Base-by-base conservation (phyloP, 2,888 invertebrate species). In the Hesperia comma region DNA sequence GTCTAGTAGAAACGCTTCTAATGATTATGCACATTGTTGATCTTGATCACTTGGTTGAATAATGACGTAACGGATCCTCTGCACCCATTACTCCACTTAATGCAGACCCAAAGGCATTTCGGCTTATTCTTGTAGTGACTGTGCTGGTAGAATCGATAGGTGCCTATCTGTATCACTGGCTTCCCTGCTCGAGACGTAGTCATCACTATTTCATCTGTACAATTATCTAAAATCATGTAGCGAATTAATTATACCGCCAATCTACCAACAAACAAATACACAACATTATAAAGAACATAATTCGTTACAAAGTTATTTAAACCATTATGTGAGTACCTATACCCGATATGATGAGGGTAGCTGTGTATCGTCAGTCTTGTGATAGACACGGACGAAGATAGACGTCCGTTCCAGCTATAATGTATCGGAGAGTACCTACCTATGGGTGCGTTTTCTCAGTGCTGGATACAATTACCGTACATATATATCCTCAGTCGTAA, bases 91-190 rank as follows among this genome's bases (percentile, higher is more conserved):
- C 73, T 69, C 70, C 76, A 71, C 54, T 78, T 78, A 17, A 76
- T 75, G 57, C 82, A 83, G 4, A 73, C 70, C 83, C 82, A 83
- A 55, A 72, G 69, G 85, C 85, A 87, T 5, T 75, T 75, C 0
- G 75, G 76, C 43, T 75, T 78, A 0, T 82, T 83, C 17, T 62
- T 70, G 37, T 78, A 77, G n/a, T 75, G 70, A 51, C 80, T 79
- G 57, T 80, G 81, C 57, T 75, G 79, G 69, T 70, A 68, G 43
- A 69, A 77, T n/a, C 74, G 68, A 54, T 74, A 71, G 0, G 14
- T 26, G 15, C 74, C 75, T 15, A 70, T 60, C 56, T 71, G 63
- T 14, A 72, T 68, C 12, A 71, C 63, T 8, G 72, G 70, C 32
- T 67, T 70, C 0, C 75, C 72, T n/a, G 49, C 62, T 14, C 66